These are phyloP conservation scores for Pseudorhombus dupliciocellatus DNA, from an alignment of 2,113 vertebrate species.

Conservation along the genomic window DNA sequence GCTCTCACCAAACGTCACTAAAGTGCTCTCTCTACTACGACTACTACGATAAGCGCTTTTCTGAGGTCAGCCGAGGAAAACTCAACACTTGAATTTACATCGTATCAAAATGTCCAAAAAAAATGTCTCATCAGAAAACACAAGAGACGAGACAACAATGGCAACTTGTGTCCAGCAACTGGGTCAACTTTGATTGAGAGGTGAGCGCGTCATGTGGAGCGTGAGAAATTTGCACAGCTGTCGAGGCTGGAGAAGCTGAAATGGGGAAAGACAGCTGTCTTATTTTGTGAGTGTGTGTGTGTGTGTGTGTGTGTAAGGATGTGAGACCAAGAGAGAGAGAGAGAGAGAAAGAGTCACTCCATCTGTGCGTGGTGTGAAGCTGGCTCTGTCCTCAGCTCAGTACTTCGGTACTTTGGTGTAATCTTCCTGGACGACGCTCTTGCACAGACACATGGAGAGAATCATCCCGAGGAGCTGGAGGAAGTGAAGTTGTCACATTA, in stretches of 20 bases:
- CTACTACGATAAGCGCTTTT: conserved; percentile 46
- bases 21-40: conserved; percentile 61
- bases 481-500: conserved; percentile 23
- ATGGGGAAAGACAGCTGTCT: conserved; percentile 49
- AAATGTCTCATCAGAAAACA: conserved; percentile 19
- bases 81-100: conserved; percentile 28
- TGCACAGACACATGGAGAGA: conserved; percentile 93
- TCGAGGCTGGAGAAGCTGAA: conserved; percentile 38
- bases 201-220: conserved; percentile 21
- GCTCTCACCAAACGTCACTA: conserved; percentile 44
- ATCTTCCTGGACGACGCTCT: conserved; percentile 90
- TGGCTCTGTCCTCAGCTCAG: conserved; percentile 75
- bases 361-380: conserved; percentile 47
- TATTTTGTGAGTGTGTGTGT: conserved; percentile 25
- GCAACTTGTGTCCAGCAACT: conserved; percentile 25
- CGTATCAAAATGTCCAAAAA: conserved; percentile 13
- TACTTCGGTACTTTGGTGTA: conserved; percentile 97
- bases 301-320: not conserved
- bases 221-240: conserved; percentile 61
- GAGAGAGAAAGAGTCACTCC: conserved; percentile 12
- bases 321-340: conserved; percentile 20
- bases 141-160: conserved; percentile 25
- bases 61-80: conserved; percentile 42
- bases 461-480: conserved; percentile 92
- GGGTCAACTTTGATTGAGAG: conserved; percentile 26